Percentiles rank a stretch among this genome's conserved stretches.
phyloP scores from a whole-genome alignment of 1,140 invertebrate species.

The Theocolax elegans region DNA sequence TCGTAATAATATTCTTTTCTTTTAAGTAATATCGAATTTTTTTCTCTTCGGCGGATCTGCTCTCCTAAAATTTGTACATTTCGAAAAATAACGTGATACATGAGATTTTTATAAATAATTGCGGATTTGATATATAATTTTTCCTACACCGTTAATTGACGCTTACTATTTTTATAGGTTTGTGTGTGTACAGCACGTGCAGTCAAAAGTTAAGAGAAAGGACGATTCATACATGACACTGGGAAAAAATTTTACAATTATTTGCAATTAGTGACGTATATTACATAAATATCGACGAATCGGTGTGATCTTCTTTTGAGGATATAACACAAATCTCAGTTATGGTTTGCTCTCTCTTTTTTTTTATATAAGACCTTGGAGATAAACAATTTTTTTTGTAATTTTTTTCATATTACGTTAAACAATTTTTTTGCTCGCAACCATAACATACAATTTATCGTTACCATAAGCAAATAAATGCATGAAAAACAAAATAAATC shows the following conservation, averaged over 20 bases:
- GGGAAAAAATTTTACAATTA: conserved; percentile 46
- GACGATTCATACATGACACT: conserved; percentile 38
- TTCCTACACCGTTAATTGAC: neutral
- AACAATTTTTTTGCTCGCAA: neutral
- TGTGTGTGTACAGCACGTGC: conserved; percentile 49
- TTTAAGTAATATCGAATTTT: neutral
- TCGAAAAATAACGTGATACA: conserved; percentile 32
- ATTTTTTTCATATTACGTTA: neutral
- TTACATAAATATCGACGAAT: conserved; percentile 47
- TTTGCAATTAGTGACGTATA: conserved; percentile 49
- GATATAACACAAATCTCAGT: too few species aligned
- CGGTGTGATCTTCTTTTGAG: too few species aligned
- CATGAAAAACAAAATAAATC: neutral
- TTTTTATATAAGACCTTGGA: neutral
- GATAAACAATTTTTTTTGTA: neutral
- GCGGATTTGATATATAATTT: conserved; percentile 7
- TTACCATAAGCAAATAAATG: conserved; percentile 13
- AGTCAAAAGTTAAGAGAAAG: conserved; percentile 25
- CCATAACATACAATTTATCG: neutral
- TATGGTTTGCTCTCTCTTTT: neutral
- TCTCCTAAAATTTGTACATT: conserved; percentile 20
- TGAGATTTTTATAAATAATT: too few species aligned
- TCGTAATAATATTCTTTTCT: neutral
- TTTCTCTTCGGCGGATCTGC: neutral
- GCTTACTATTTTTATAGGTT: conserved; percentile 24